These are phyloP conservation scores for Theropithecus gelada DNA, from an alignment of 2,113 vertebrate genomes.

Conservation along the genomic window DNA sequence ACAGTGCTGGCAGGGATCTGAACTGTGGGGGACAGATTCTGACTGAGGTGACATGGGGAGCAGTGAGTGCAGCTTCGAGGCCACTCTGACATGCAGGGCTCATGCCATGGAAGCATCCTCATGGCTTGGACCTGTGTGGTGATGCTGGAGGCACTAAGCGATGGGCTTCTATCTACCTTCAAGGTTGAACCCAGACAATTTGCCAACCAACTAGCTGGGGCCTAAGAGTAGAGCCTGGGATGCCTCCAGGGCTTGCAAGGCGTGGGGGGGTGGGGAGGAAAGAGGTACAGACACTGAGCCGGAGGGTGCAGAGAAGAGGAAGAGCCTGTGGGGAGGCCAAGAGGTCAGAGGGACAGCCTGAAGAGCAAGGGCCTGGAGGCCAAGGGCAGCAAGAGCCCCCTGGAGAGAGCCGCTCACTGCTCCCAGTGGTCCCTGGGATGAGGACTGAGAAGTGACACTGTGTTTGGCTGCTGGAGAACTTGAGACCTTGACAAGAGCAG, in stretches of 20 bases:
- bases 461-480: accelerated
- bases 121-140: no score
- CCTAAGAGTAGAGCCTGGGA: no score
- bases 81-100: no score
- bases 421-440: accelerated
- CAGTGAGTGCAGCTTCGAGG: not conserved
- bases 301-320: not conserved
- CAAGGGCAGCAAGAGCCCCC: not conserved
- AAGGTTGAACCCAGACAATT: not conserved
- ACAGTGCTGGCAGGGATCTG: accelerated
- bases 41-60: accelerated
- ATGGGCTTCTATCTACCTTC: not conserved
- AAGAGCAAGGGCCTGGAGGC: not conserved
- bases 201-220: not conserved
- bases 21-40: not conserved
- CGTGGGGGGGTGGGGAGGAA: accelerated
- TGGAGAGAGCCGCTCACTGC: no score
- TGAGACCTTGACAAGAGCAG: accelerated
- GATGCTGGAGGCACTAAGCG: accelerated
- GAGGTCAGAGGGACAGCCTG: not conserved
- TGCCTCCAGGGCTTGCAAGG: no score
- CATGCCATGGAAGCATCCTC: not conserved
- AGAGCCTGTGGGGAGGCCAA: not conserved
- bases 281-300: accelerated
- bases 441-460: not conserved